Percentiles rank a stretch among this genome's conserved stretches.
Evolutionary conservation across 2,888 invertebrate species (phyloP).

Genomic region (Drosophila anomalata): DNA sequence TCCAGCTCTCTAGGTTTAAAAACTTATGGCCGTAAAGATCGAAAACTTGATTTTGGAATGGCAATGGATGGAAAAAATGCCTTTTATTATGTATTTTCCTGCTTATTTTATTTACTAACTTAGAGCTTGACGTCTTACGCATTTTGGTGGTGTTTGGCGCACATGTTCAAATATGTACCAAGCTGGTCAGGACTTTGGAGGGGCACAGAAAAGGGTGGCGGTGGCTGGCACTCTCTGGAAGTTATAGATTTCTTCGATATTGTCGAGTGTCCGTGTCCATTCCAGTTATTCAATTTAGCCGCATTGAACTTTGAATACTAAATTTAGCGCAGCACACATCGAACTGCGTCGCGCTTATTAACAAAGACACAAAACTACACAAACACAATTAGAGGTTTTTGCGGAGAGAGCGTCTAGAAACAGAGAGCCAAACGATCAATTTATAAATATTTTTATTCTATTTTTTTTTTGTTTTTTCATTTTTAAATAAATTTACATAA

Average conservation of each 20-base stretch:
- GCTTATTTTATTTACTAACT: conserved; percentile 47
- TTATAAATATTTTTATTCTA: conserved; percentile 36
- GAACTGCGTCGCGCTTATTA: conserved; percentile 70
- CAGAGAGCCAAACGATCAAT: conserved; percentile 25
- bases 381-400: conserved; percentile 1
- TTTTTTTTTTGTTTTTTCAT: conserved; percentile 13
- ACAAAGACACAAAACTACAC: conserved; percentile 45
- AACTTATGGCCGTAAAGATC: conserved; percentile 25
- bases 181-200: conserved; percentile 2
- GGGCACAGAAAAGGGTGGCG: neutral
- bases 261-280: conserved; percentile 10
- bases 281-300: conserved; percentile 42
- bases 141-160: conserved; percentile 21
- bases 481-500: conserved; percentile 46
- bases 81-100: conserved; percentile 5
- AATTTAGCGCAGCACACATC: conserved; percentile 60
- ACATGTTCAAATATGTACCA: conserved; percentile 33
- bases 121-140: conserved; percentile 35
- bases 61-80: conserved; percentile 21
- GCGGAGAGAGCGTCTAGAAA: neutral
- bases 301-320: conserved; percentile 67
- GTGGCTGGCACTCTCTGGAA: too few relatives aligned
- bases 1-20: conserved; percentile 6
- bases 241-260: neutral
- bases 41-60: conserved; percentile 57